These are phyloP conservation scores for Drosophila teissieri DNA, from an alignment of 1,140 invertebrate species.

Conservation along the genomic window DNA sequence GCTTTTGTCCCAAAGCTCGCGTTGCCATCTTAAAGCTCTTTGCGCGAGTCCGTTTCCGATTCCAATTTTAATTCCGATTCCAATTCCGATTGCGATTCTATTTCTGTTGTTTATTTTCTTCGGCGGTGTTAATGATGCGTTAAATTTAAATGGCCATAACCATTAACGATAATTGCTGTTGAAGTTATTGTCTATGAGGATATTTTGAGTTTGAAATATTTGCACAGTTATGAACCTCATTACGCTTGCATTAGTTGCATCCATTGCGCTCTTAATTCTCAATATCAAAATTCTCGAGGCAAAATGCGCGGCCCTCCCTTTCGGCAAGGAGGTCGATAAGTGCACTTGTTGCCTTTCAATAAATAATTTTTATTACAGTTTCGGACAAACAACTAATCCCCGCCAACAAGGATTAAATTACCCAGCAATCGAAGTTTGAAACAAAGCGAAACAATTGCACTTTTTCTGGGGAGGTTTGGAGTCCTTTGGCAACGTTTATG, in stretches of 20 bases:
- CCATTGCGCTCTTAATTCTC: slow-evolving; percentile 12
- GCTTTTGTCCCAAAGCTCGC: slow-evolving; percentile 47
- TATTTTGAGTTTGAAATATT: slow-evolving; percentile 47
- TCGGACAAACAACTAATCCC: slow-evolving; percentile 51
- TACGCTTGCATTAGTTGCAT: slow-evolving; percentile 3
- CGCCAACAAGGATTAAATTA: slow-evolving; percentile 44
- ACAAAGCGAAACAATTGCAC: slow-evolving; percentile 43
- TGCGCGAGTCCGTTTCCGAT: slow-evolving; percentile 6
- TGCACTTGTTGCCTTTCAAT: slow-evolving; percentile 74
- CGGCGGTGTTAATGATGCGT: slow-evolving; percentile 73
- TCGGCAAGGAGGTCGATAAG: slow-evolving; percentile 37
- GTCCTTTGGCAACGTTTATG: slow-evolving; percentile 43
- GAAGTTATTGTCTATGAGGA: slow-evolving; percentile 75
- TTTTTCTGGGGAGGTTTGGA: slow-evolving; percentile 9
- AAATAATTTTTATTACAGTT: slow-evolving; percentile 68
- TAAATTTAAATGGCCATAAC: slow-evolving; percentile 82
- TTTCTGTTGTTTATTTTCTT: slow-evolving; percentile 35
- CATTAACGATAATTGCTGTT: slow-evolving; percentile 78
- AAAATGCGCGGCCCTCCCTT: slow-evolving; percentile 1
- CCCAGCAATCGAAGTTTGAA: slow-evolving; percentile 51
- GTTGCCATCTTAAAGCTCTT: background rate
- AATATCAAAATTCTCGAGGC: slow-evolving; percentile 2
- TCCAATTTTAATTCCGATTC: background rate
- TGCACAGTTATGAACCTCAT: slow-evolving; percentile 36
- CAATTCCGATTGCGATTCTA: background rate